Conservation (phyloP, 1,140 invertebrate species). For the Drepana arcuata region DNA sequence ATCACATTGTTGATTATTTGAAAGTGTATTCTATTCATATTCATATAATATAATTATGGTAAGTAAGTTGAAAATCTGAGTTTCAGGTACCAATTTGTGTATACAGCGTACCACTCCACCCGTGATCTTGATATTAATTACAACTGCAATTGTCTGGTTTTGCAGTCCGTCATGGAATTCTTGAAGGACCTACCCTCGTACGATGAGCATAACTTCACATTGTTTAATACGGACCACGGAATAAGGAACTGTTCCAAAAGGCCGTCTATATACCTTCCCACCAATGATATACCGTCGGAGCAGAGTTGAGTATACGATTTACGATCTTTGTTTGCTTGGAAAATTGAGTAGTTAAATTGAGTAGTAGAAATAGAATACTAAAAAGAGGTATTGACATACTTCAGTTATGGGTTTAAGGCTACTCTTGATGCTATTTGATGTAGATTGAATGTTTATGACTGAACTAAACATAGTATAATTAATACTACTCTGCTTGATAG, state of each 20-base stretch:
- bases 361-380: too few species aligned
- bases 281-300: conserved; percentile 90
- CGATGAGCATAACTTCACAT: conserved; percentile 91
- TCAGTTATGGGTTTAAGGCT: too few species aligned
- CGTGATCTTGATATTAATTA: conserved; percentile 13
- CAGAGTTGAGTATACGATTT: conserved; percentile 77
- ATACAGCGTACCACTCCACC: conserved; percentile 17
- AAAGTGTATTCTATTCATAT: conserved; percentile 13
- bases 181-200: conserved; percentile 92
- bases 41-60: conserved; percentile 41
- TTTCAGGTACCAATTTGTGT: conserved; percentile 2
- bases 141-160: conserved; percentile 28
- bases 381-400: too few species aligned
- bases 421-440: too few species aligned
- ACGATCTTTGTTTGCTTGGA: neutral
- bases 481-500: too few species aligned
- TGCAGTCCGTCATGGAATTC: conserved; percentile 87
- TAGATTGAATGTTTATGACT: too few species aligned
- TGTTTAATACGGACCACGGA: conserved; percentile 89
- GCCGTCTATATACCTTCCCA: conserved; percentile 91
- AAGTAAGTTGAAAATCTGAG: conserved; percentile 9
- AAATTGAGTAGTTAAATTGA: too few species aligned
- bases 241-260: conserved; percentile 88
- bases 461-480: too few species aligned
- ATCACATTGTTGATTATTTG: conserved; percentile 16